Conservation (phyloP, 2,888 invertebrate species). For the Melieria picta region DNA sequence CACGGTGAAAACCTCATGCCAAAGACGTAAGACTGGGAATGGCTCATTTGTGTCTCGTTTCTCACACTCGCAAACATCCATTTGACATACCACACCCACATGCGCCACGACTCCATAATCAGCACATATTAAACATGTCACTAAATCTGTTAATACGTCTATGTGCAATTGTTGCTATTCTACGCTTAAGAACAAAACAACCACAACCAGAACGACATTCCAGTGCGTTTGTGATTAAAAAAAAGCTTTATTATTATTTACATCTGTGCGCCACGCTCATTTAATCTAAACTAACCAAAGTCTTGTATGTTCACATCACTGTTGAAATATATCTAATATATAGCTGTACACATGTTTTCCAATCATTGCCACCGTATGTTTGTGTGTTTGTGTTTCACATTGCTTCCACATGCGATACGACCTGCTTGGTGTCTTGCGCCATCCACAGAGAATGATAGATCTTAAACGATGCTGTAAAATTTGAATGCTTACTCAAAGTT, state of each 20-base stretch:
- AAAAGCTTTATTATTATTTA: conserved; percentile 17
- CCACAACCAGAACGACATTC: too few relatives aligned
- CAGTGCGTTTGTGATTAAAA: background rate
- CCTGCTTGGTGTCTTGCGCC: too few relatives aligned
- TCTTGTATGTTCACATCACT: conserved; percentile 18
- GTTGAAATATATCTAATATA: conserved; percentile 25
- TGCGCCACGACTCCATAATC: background rate
- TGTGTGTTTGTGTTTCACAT: background rate
- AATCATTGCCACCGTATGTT: conserved; percentile 1
- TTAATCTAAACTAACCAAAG: conserved; percentile 28
- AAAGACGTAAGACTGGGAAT: conserved; percentile 35
- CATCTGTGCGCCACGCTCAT: conserved; percentile 13
- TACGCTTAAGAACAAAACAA: conserved; percentile 8
- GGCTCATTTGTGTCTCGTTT: conserved; percentile 24
- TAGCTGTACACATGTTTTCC: conserved; percentile 10
- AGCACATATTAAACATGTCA: conserved; percentile 10
- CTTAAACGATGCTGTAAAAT: too few relatives aligned
- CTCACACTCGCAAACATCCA: conserved; percentile 21
- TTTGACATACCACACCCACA: conserved; percentile 6
- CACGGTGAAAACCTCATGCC: conserved; percentile 38
- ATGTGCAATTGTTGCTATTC: conserved; percentile 3
- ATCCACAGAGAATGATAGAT: too few relatives aligned
- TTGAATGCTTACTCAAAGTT: too few relatives aligned
- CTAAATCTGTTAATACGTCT: background rate
- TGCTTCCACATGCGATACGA: background rate